phyloP scores from a whole-genome alignment of 2,113 vertebrate species.

The Rhinichthys klamathensis region DNA sequence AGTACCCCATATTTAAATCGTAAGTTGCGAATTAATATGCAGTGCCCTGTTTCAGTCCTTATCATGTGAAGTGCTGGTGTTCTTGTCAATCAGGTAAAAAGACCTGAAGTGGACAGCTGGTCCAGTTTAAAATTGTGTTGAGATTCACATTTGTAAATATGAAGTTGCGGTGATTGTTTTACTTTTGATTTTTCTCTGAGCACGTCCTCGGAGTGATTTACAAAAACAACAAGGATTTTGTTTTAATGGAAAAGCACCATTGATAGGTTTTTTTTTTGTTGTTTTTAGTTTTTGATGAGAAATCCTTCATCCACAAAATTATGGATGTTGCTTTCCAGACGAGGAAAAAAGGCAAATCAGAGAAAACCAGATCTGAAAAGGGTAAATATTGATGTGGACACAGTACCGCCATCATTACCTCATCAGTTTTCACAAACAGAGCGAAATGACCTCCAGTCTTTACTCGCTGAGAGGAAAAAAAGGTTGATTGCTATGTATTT shows the following conservation, averaged over 20 bases:
- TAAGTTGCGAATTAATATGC: constrained; percentile 38
- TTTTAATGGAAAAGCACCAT: background rate
- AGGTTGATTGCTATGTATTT: constrained; percentile 46
- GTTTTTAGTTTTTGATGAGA: background rate
- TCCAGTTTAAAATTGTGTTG: constrained; percentile 19
- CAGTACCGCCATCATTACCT: background rate
- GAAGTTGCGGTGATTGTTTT: constrained; percentile 7
- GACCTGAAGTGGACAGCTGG: constrained; percentile 51
- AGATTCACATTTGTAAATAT: constrained; percentile 46
- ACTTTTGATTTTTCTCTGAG: background rate
- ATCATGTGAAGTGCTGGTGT: constrained; percentile 27
- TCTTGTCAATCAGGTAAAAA: constrained; percentile 31
- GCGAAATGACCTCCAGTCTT: constrained; percentile 40
- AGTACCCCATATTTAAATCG: constrained; percentile 40
- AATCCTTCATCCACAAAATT: constrained; percentile 44
- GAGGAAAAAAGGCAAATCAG: background rate
- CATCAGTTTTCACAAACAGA: constrained; percentile 45
- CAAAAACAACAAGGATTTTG: background rate
- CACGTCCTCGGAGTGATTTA: background rate
- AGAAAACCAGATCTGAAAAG: constrained; percentile 39
- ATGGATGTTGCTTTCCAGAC: constrained; percentile 42
- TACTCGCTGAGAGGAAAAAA: constrained; percentile 45
- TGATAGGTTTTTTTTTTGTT: background rate
- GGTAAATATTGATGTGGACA: constrained; percentile 49
- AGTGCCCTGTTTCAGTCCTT: constrained; percentile 32